phyloP scores from a whole-genome alignment of 2,113 vertebrate genomes.

The Mustela nigripes region DNA sequence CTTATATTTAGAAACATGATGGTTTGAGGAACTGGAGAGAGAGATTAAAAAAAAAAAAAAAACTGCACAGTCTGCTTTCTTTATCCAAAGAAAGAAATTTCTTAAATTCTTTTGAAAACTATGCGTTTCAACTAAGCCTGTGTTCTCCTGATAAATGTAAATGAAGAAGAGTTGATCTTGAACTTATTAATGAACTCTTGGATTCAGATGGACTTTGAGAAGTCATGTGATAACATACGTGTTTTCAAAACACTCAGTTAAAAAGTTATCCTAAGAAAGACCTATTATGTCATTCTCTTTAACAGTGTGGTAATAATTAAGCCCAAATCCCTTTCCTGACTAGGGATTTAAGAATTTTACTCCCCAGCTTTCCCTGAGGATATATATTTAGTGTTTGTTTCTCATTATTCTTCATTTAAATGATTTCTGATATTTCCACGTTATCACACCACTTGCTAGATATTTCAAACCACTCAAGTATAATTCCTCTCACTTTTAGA shows the following conservation, averaged over 20 bases:
- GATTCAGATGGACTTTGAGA: constrained; percentile 30
- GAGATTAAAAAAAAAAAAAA: too few species aligned
- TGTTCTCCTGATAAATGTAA: constrained; percentile 39
- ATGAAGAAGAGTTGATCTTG: not conserved
- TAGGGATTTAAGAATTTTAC: constrained; percentile 59
- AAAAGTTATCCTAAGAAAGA: not conserved
- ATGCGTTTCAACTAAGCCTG: not conserved
- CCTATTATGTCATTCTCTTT: not conserved
- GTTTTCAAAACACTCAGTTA: not conserved
- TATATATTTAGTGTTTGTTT: constrained; percentile 48
- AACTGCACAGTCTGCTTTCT: not conserved
- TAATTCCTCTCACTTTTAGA: constrained; percentile 71
- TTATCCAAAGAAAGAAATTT: not conserved
- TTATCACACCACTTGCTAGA: constrained; percentile 53
- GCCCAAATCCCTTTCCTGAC: not conserved
- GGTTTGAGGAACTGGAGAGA: not conserved
- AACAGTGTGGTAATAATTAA: not conserved
- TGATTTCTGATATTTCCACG: constrained; percentile 61
- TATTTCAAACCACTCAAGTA: constrained; percentile 66
- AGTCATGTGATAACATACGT: not conserved
- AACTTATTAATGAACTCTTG: constrained; percentile 28
- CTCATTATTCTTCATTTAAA: constrained; percentile 74
- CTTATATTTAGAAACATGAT: not conserved
- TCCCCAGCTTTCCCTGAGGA: constrained; percentile 38
- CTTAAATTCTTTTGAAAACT: constrained; percentile 12